These are phyloP conservation scores for Diabrotica virgifera DNA, from an alignment of 1,140 invertebrate species.

Conservation along the genomic window DNA sequence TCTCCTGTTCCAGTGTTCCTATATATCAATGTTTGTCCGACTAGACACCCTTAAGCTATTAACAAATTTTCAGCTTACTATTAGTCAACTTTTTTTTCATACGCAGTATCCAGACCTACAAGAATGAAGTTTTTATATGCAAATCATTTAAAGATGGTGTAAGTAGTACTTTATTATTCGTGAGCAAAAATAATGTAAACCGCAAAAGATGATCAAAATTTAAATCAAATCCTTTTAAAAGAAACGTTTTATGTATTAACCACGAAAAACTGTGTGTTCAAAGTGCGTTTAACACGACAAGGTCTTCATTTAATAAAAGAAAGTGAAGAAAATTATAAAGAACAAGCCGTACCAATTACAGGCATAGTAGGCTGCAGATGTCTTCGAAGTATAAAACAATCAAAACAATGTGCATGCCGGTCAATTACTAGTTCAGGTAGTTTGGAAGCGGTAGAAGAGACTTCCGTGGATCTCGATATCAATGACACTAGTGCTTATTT, in stretches of 20 bases:
- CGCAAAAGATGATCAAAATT: conserved; percentile 29
- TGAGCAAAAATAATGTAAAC: conserved; percentile 23
- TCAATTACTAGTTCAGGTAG: conserved; percentile 55
- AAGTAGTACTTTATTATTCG: too few species aligned
- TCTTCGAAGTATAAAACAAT: conserved; percentile 69
- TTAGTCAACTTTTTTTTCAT: too few species aligned
- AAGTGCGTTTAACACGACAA: conserved; percentile 69
- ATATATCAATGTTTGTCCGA: too few species aligned
- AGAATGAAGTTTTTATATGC: too few species aligned
- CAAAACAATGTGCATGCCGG: conserved; percentile 64
- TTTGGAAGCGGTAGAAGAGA: conserved; percentile 62
- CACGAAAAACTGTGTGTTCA: conserved; percentile 75
- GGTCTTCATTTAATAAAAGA: conserved; percentile 73
- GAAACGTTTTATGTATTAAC: conserved; percentile 82
- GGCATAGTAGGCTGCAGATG: conserved; percentile 81
- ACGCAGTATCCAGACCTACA: too few species aligned
- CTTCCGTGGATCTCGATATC: conserved; percentile 61
- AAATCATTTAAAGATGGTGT: too few species aligned
- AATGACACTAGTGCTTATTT: conserved; percentile 77
- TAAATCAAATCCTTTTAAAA: conserved; percentile 54
- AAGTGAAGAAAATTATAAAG: conserved; percentile 66
- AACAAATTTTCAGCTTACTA: too few species aligned
- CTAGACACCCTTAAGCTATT: too few species aligned
- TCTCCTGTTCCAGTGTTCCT: too few species aligned
- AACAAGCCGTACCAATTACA: conserved; percentile 65